These are phyloP conservation scores for Synodontis membranacea DNA, from an alignment of 2,113 vertebrate genomes.

Conservation along the genomic window DNA sequence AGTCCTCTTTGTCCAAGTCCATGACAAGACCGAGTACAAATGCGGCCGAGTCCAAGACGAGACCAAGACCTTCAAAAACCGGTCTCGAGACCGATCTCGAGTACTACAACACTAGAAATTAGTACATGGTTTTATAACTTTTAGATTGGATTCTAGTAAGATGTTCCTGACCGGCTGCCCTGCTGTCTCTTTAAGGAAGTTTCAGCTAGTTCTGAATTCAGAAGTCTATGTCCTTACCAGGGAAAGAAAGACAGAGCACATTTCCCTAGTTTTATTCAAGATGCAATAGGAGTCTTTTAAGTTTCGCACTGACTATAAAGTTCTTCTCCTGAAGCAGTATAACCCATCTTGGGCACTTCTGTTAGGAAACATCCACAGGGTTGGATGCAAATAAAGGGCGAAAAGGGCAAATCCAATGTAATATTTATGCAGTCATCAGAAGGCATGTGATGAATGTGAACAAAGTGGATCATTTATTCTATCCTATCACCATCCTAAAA, in stretches of 20 bases:
- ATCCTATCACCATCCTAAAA: background rate
- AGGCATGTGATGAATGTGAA: background rate
- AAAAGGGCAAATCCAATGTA: background rate
- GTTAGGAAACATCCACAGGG: background rate
- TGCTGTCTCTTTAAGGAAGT: background rate
- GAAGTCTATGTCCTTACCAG: background rate
- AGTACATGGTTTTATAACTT: background rate
- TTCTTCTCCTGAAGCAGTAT: background rate
- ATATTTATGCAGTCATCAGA: background rate
- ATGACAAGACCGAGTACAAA: too few species aligned
- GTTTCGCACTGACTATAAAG: background rate
- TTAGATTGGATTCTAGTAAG: background rate
- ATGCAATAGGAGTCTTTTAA: background rate
- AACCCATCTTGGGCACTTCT: background rate
- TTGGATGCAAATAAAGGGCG: background rate
- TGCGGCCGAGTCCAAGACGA: too few species aligned
- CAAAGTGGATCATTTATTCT: background rate
- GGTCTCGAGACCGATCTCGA: too few species aligned
- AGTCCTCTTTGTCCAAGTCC: too few species aligned
- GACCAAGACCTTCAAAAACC: too few species aligned
- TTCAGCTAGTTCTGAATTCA: background rate
- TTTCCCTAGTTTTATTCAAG: background rate
- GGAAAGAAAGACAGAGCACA: background rate
- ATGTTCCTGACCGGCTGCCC: background rate
- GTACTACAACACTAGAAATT: too few species aligned